phyloP scores from a whole-genome alignment of 2,113 vertebrate species.

The Chinchilla lanigera region DNA sequence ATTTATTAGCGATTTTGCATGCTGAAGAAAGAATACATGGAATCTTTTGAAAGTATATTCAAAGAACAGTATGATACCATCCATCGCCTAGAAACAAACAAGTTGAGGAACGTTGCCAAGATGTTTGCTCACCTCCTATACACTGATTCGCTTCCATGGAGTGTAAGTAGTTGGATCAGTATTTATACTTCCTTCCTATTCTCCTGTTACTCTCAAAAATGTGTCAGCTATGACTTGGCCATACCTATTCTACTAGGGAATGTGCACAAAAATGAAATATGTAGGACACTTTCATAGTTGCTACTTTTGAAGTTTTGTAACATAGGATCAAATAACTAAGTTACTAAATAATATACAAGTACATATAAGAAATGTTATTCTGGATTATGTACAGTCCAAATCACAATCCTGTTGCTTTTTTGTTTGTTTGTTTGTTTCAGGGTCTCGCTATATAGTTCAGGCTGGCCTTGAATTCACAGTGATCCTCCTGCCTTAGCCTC shows the following conservation, averaged over 20 bases:
- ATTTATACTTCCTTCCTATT: conserved; percentile 28
- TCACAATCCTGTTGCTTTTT: background rate
- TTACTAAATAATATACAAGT: background rate
- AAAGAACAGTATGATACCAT: conserved; percentile 98
- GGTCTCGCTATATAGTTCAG: background rate
- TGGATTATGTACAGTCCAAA: background rate
- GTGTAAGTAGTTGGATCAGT: conserved; percentile 89
- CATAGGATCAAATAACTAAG: background rate
- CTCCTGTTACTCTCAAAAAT: background rate
- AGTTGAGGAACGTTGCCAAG: conserved; percentile 97
- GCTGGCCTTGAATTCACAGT: background rate
- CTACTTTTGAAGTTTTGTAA: background rate
- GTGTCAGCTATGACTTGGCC: background rate
- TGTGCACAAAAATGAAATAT: conserved; percentile 40
- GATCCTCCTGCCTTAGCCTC: background rate
- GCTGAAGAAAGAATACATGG: conserved; percentile 99
- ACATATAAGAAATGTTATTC: conserved; percentile 1
- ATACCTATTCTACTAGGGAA: conserved; percentile 18
- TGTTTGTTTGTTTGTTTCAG: background rate
- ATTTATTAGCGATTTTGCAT: conserved; percentile 95
- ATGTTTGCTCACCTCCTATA: conserved; percentile 99
- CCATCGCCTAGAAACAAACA: conserved; percentile 98
- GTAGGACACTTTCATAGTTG: background rate
- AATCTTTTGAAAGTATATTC: conserved; percentile 98
- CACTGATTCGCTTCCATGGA: conserved; percentile 98